These are phyloP conservation scores for Mystacornis crossleyi DNA, from an alignment of 2,113 vertebrate species.

Conservation along the genomic window DNA sequence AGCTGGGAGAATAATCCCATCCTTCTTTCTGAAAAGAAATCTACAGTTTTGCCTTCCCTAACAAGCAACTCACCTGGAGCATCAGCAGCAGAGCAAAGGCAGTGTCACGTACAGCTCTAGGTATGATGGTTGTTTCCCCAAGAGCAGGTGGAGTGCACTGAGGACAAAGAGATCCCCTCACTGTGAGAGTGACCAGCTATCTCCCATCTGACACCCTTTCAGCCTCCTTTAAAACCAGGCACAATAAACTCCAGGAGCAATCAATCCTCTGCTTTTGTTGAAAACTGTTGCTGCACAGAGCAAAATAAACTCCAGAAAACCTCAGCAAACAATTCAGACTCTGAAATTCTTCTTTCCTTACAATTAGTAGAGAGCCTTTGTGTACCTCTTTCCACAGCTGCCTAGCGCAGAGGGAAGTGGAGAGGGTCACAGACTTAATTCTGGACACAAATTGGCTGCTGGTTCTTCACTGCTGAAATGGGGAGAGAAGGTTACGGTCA, in stretches of 20 bases:
- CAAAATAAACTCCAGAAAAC: background rate
- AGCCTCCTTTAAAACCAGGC: background rate
- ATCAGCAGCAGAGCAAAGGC: background rate
- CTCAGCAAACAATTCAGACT: background rate
- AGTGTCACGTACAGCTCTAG: background rate
- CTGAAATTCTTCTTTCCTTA: background rate
- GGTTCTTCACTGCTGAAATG: background rate
- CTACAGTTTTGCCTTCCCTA: background rate
- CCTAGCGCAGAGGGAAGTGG: background rate
- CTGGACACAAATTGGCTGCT: constrained; percentile 39
- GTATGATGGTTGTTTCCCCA: background rate
- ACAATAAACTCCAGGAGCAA: background rate
- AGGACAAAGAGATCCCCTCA: background rate
- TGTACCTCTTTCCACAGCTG: background rate
- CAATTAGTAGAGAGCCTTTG: background rate
- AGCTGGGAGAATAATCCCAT: background rate
- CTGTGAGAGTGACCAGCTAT: background rate
- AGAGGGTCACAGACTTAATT: constrained; percentile 58
- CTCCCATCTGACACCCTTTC: background rate
- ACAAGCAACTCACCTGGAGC: background rate
- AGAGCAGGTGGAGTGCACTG: background rate
- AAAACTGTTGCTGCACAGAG: background rate
- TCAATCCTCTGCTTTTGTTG: background rate
- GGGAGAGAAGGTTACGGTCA: background rate
- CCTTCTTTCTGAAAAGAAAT: background rate